Evolutionary conservation across 2,113 vertebrate genomes (phyloP).

Genomic region (Bagarius yarrelli): DNA sequence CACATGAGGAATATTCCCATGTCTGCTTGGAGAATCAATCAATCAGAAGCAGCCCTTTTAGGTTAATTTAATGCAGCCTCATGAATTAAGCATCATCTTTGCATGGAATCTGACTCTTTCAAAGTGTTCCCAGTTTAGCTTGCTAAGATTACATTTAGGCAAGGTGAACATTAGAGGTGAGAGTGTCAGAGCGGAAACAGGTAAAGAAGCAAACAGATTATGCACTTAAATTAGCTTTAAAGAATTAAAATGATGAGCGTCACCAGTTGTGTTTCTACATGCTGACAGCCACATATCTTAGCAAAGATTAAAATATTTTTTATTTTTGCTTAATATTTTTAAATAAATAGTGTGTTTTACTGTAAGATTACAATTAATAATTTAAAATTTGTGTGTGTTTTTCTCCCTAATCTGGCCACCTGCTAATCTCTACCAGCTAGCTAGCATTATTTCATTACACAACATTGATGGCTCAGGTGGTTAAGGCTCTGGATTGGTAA

Average conservation of each 20-base stretch:
- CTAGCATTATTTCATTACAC: background rate
- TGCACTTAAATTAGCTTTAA: background rate
- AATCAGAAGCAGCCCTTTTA: conserved; percentile 26
- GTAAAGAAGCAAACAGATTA: background rate
- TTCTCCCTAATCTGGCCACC: background rate
- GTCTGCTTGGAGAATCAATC: conserved; percentile 24
- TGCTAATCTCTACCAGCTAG: background rate
- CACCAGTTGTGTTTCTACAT: background rate
- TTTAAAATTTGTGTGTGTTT: background rate
- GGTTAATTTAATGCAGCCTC: conserved; percentile 34
- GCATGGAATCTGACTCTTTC: conserved; percentile 22
- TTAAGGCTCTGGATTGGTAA: too few species aligned
- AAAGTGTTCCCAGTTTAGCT: conserved; percentile 24
- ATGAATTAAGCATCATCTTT: conserved; percentile 34
- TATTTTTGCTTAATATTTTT: too few species aligned
- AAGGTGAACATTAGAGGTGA: conserved; percentile 12
- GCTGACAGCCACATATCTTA: background rate
- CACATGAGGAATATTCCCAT: conserved; percentile 25
- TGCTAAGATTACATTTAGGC: conserved; percentile 9
- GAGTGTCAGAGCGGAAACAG: background rate
- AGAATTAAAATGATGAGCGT: background rate
- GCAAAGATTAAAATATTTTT: too few species aligned
- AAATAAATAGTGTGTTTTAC: background rate
- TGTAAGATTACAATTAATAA: background rate
- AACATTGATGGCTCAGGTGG: background rate